Evolutionary conservation across 2,797 vertebrate species (phyloP).

Genomic region (Fratercula arctica): DNA sequence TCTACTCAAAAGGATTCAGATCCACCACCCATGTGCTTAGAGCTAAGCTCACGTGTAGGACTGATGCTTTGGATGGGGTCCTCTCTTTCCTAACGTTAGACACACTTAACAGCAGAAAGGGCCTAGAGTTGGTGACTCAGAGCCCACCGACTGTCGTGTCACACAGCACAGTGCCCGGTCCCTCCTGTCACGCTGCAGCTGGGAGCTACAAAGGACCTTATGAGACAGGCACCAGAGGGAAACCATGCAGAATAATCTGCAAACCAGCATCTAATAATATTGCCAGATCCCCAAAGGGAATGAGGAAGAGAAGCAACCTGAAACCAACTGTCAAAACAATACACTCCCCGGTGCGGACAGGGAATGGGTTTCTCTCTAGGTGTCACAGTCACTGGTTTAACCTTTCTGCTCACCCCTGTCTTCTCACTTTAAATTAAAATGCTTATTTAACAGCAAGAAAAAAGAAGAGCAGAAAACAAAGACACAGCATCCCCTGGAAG

Average conservation of each 20-base stretch:
- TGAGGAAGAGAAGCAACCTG: neutral
- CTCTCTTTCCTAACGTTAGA: neutral
- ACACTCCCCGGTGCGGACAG: neutral
- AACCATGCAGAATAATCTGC: neutral
- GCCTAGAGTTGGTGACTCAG: neutral
- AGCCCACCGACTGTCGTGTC: fast-evolving
- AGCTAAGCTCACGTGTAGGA: neutral
- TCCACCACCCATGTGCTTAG: neutral
- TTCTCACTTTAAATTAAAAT: neutral
- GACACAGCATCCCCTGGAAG: neutral
- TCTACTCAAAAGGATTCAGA: neutral
- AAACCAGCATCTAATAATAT: neutral
- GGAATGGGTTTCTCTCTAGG: neutral
- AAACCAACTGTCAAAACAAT: slow-evolving; percentile 35
- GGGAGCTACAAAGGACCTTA: neutral
- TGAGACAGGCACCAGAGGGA: neutral
- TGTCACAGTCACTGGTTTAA: neutral
- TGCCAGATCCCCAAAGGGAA: neutral
- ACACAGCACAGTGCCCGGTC: neutral
- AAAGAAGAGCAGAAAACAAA: neutral
- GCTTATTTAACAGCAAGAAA: neutral
- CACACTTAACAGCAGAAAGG: neutral
- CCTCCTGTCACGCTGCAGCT: neutral
- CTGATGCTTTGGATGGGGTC: neutral
- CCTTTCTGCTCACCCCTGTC: neutral